phyloP scores from a whole-genome alignment of 2,113 vertebrate species.

The Pangasianodon gigas region DNA sequence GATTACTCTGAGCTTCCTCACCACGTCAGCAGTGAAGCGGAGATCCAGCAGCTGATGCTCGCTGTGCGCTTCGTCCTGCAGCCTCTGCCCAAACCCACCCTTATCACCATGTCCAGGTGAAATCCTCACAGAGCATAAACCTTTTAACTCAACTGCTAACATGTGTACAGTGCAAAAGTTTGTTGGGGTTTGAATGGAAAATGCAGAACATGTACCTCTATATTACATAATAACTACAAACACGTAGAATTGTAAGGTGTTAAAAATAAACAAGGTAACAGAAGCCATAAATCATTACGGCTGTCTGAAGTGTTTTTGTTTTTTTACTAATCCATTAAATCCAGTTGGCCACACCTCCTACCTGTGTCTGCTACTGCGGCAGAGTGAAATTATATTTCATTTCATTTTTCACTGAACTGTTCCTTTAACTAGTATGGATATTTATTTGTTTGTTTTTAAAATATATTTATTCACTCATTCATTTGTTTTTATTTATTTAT shows the following conservation, averaged over 20 bases:
- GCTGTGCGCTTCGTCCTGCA: constrained; percentile 76
- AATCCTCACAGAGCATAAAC: neutral
- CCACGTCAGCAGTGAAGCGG: constrained; percentile 86
- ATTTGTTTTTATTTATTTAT: neutral
- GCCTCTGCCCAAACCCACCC: constrained; percentile 81
- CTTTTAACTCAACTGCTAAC: neutral
- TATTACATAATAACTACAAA: neutral
- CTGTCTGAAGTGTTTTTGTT: no score
- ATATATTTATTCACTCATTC: neutral
- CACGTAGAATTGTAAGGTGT: no score
- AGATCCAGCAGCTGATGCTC: constrained; percentile 80
- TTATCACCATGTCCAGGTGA: constrained; percentile 91
- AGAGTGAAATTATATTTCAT: neutral
- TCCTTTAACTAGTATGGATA: neutral
- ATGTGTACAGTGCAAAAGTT: neutral
- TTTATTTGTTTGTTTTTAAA: neutral
- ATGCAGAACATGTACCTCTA: no score
- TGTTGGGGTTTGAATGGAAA: neutral
- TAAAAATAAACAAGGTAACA: neutral
- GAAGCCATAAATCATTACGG: neutral
- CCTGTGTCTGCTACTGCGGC: neutral
- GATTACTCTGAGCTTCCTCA: constrained; percentile 93
- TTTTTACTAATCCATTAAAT: no score
- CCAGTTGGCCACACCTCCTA: neutral
- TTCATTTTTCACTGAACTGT: neutral